Base-by-base conservation (phyloP, 2,888 invertebrate species). In the Diploptera punctata region DNA sequence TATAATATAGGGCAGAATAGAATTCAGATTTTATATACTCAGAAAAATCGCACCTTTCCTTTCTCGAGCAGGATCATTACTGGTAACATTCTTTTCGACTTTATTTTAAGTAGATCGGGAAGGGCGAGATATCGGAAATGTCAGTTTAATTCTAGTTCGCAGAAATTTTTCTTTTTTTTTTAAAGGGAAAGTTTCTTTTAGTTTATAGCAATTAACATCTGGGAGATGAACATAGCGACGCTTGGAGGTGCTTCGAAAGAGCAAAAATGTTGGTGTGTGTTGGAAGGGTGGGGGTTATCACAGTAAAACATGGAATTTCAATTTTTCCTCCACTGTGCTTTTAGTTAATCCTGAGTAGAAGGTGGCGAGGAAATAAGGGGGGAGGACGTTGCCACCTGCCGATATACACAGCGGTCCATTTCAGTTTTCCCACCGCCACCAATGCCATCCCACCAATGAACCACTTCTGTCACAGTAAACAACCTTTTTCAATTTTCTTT, bases 231-330 rank as follows among this genome's bases (percentile, higher is more conserved):
- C 44, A 44, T 7, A 44, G 24, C 16, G 43, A 24, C 43, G n/a
- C 29, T 3, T 26, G 24, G 68, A 52, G 68, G 54, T 54, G 54
- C 19, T 4, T 26, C 16, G 31, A 1, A n/a, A 29, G 19, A 13
- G 38, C 10, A 13, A 21, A 16, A 24, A 16, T n/a, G 47, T 47
- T 18, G 18, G 47, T 49, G 67, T 44, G 67, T 49, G 29, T 26
- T 29, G 29, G 67, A 67, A 31, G 31, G 44, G 67, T 16, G 57
- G 24, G 57, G 72, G 72, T 67, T 61, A 68, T 68, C 71, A 67
- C 67, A 60, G 60, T 54, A 60, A 68, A 67, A 72, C 72, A 72
- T 67, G 72, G 72, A 72, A 72, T 72, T 72, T 72, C 72, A 72
- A 72, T 72, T 72, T 72, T 72, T 72, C 60, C 67, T 43, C 68